Percentiles rank a stretch among this genome's conserved stretches.
Evolutionary conservation across 2,113 vertebrate genomes (phyloP).

Genomic region (Mormyrus lacerda): DNA sequence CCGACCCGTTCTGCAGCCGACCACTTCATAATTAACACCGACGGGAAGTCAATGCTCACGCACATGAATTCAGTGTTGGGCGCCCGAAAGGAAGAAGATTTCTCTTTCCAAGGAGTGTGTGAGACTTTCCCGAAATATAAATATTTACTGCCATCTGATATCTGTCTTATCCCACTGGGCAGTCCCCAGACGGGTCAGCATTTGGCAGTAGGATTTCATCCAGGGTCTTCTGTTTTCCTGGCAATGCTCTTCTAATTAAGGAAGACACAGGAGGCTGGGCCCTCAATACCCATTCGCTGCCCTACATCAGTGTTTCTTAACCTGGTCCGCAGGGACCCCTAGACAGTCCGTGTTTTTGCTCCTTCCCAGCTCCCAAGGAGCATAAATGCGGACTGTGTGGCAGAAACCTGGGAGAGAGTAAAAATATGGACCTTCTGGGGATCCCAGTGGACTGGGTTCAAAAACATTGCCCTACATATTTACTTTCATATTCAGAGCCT

Average conservation of each 20-base stretch:
- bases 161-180: constrained; percentile 40
- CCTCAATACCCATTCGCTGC: constrained; percentile 33
- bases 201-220: constrained; percentile 22
- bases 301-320: constrained; percentile 35
- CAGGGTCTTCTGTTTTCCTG: constrained; percentile 17
- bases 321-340: background rate
- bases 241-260: constrained; percentile 44
- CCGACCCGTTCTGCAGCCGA: too few relatives aligned
- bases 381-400: background rate
- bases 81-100: constrained; percentile 24
- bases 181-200: constrained; percentile 23
- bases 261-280: constrained; percentile 31
- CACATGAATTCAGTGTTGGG: background rate
- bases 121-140: constrained; percentile 38
- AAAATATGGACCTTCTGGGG: background rate
- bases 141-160: constrained; percentile 53
- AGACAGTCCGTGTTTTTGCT: background rate
- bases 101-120: constrained; percentile 30
- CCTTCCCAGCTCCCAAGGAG: background rate
- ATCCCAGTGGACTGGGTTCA: background rate
- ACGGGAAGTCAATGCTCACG: background rate
- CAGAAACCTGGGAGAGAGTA: background rate
- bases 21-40: background rate
- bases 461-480: constrained; percentile 38
- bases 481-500: constrained; percentile 16